Conservation (phyloP, 2,113 vertebrate genomes). For the Otolemur garnettii region DNA sequence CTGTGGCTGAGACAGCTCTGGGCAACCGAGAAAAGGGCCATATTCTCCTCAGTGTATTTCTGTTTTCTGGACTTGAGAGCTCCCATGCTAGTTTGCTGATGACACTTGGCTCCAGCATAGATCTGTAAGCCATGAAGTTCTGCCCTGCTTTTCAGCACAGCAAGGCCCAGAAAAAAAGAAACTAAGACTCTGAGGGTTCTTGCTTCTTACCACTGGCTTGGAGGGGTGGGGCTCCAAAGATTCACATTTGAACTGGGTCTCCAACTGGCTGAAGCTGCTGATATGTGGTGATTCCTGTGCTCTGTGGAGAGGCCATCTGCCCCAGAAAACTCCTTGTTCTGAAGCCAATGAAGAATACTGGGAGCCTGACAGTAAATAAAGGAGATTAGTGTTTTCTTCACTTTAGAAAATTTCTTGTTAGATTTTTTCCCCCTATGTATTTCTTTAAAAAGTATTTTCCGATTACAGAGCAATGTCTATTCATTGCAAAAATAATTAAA, state of each 20-base stretch:
- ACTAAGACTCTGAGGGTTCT: not conserved
- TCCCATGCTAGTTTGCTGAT: not conserved
- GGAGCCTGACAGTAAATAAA: not conserved
- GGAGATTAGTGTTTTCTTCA: not conserved
- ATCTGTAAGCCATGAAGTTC: not conserved
- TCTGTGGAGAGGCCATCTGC: not conserved
- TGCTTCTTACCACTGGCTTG: not conserved
- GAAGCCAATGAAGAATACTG: not conserved
- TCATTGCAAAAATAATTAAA: not conserved
- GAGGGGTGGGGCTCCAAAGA: not conserved
- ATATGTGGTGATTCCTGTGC: no score
- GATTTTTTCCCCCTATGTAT: not conserved
- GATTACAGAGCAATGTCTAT: not conserved
- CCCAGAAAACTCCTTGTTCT: not conserved
- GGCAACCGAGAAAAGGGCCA: not conserved
- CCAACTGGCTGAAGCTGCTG: not conserved
- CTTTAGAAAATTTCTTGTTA: not conserved
- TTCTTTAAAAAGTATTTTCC: constrained; percentile 1
- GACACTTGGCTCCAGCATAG: not conserved
- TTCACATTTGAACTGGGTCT: not conserved
- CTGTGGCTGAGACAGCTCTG: no score
- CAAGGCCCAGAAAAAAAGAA: not conserved
- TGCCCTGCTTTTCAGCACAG: not conserved
- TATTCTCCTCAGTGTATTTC: not conserved
- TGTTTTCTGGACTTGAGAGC: not conserved